Base-by-base conservation (phyloP, 2,888 invertebrate species). In the Caenorhabditis plicata region DNA sequence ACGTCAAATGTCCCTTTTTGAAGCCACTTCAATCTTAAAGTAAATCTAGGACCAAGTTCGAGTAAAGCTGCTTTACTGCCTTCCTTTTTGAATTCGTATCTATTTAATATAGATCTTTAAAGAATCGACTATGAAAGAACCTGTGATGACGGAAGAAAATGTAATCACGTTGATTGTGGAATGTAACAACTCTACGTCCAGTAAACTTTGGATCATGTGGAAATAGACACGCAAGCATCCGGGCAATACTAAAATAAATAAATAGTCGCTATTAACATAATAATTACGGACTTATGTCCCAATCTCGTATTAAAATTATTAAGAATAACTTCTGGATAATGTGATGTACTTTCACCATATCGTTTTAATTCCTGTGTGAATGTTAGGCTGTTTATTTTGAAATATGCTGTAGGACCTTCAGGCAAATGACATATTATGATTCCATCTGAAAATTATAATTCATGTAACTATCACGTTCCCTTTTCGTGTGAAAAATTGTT, bases 101-200 rank as follows among this genome's bases (percentile, higher is more conserved):
- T 90, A 71, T 49, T 71, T 46, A 44, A 19, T 43, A 29, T 19
- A 1, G 29, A 27, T 7, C 8, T 27, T 7, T 9, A 27, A 13
- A 27, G 29, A 13, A 9, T 27, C 8, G 29, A 27, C 7, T 9
- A 13, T 27, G 29, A 9, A 13, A 27, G 11, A 27, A 90, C 88
- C 93, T 87, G 83, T 98, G 95, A 83, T 98, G 95, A 52, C 98
- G 87, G 82, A 99, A 95, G 85, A 99, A 98, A 74, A 98, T 91
- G 81, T 90, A 98, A 85, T 99, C 98, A 56, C 98, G 86, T 82
- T 99, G 98, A 84, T 99, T 98, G 83, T 99, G 98, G 82, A 99
- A 95, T 26, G 96, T 95, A 61, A 93, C 92, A 0, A 89, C 92
- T 61, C 95, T 86, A 3, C 93, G 86, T 0, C 96, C 96, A 66